Percentiles rank a stretch among this genome's conserved stretches.
phyloP scores from a whole-genome alignment of 2,888 invertebrate genomes.

The Oxystoma pomonae region DNA sequence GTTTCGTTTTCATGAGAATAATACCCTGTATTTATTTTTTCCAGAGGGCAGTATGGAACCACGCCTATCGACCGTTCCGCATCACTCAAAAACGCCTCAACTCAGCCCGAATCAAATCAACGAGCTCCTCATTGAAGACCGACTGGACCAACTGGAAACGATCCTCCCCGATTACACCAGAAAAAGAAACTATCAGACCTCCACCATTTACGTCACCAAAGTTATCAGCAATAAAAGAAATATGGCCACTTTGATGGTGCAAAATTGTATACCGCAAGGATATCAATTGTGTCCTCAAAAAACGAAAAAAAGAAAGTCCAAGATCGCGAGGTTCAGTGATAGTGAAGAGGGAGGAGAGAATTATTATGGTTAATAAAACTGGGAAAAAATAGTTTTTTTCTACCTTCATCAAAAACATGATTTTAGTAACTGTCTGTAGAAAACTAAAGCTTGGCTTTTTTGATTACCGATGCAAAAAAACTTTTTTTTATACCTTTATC shows the following conservation, averaged over 20 bases:
- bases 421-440: too few species aligned
- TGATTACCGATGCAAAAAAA: too few species aligned
- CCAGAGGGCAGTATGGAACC: constrained; percentile 12
- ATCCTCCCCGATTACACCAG: constrained; percentile 44
- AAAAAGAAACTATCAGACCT: constrained; percentile 40
- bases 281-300: constrained; percentile 38
- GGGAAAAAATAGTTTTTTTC: not conserved
- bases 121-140: constrained; percentile 44
- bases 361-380: too few species aligned
- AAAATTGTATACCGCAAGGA: constrained; percentile 44
- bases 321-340: constrained; percentile 22
- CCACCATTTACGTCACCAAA: constrained; percentile 45
- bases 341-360: constrained; percentile 13
- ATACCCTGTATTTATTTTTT: constrained; percentile 4
- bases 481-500: too few species aligned
- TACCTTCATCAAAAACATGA: too few species aligned
- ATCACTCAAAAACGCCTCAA: constrained; percentile 6
- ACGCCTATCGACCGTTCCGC: constrained; percentile 4
- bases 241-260: constrained; percentile 43
- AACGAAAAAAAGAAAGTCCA: constrained; percentile 32
- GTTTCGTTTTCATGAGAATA: not conserved
- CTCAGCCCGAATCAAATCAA: constrained; percentile 23
- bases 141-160: constrained; percentile 43
- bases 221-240: constrained; percentile 36
- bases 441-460: too few species aligned